Evolutionary conservation across 2,113 vertebrate species (phyloP).

Genomic region (Saguinus imperator): DNA sequence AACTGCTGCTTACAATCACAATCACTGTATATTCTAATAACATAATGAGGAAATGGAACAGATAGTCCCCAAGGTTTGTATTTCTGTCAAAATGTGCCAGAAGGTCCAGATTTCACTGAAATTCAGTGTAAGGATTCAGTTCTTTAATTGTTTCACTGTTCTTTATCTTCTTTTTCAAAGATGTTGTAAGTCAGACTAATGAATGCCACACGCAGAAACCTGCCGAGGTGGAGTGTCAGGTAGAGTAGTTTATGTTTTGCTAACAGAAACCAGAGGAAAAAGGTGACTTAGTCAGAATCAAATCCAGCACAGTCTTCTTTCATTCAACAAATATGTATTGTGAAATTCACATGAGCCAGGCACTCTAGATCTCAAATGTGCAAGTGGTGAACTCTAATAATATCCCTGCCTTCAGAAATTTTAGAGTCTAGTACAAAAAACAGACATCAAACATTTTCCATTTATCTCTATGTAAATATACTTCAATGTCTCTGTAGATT

Average conservation of each 20-base stretch:
- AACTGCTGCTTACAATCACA: slow-evolving; percentile 72
- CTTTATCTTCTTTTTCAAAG: background rate
- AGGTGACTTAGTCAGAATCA: background rate
- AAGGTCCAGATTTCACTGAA: slow-evolving; percentile 24
- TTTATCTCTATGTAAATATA: background rate
- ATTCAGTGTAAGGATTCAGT: slow-evolving; percentile 4
- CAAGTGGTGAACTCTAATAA: background rate
- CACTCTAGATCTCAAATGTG: background rate
- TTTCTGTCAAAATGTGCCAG: slow-evolving; percentile 52
- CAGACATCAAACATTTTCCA: background rate
- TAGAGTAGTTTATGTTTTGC: background rate
- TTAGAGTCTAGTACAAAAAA: background rate
- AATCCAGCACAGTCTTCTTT: background rate
- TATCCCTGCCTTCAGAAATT: background rate
- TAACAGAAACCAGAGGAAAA: background rate
- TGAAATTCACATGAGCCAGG: background rate
- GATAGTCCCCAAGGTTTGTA: background rate
- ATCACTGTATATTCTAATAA: slow-evolving; percentile 72
- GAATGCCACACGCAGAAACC: background rate
- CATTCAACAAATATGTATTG: background rate
- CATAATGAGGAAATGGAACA: slow-evolving; percentile 60
- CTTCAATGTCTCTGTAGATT: background rate
- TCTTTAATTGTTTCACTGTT: slow-evolving; percentile 1
- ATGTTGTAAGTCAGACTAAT: background rate
- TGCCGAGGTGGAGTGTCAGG: background rate